Evolutionary conservation across 2,113 vertebrate genomes (phyloP).

Genomic region (Willisornis vidua): DNA sequence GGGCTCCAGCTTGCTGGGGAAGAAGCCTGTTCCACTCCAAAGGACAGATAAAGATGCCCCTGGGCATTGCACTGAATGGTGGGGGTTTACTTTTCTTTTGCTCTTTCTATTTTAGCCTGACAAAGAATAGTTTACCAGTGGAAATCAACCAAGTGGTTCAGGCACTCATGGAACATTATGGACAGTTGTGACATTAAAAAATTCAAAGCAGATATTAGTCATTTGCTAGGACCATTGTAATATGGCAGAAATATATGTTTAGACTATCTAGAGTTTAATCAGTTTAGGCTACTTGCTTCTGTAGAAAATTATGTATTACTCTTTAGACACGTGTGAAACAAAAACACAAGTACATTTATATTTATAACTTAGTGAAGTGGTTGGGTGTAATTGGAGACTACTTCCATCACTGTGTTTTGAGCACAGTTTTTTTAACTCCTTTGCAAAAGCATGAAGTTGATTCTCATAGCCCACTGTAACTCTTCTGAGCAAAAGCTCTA

Average conservation of each 20-base stretch:
- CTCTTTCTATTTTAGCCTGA: neutral
- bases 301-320: neutral
- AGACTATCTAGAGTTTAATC: neutral
- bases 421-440: neutral
- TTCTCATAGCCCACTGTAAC: neutral
- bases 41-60: neutral
- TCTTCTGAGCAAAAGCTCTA: neutral
- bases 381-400: neutral
- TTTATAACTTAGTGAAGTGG: neutral
- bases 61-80: neutral
- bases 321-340: neutral
- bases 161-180: neutral
- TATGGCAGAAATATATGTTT: neutral
- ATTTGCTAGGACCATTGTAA: neutral
- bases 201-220: neutral
- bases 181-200: neutral
- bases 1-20: accelerated
- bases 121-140: neutral
- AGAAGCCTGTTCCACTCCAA: neutral
- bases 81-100: neutral
- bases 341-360: neutral
- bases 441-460: neutral
- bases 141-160: neutral
- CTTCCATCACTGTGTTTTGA: neutral
- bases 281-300: neutral